phyloP scores from a whole-genome alignment of 2,797 vertebrate species.

The Sebastes reedi region DNA sequence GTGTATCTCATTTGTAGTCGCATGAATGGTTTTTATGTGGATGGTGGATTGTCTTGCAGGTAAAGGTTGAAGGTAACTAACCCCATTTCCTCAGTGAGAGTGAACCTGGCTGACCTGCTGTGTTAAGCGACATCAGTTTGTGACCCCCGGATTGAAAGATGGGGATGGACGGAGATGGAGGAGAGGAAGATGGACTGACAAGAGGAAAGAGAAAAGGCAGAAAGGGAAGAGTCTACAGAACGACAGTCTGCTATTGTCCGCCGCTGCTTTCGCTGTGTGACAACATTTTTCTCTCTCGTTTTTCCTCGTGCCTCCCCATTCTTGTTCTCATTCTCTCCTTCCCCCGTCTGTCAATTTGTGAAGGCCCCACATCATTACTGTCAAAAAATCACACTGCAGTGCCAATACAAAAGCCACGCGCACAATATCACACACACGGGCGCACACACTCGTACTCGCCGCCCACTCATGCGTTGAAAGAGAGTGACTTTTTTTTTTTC shows the following conservation, averaged over 20 bases:
- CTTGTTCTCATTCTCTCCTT: conserved; percentile 51
- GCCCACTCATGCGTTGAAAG: conserved; percentile 61
- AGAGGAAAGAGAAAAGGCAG: not conserved
- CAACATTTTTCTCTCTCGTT: conserved; percentile 23
- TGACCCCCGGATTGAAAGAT: conserved; percentile 27
- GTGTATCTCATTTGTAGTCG: conserved; percentile 40
- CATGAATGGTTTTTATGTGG: conserved; percentile 36
- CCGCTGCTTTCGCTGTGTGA: conserved; percentile 17
- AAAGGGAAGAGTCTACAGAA: conserved; percentile 4
- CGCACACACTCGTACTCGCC: conserved; percentile 39
- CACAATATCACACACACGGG: conserved; percentile 33
- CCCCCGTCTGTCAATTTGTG: conserved; percentile 62
- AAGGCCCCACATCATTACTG: conserved; percentile 67
- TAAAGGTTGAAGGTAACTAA: conserved; percentile 49
- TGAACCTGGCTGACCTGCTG: conserved; percentile 26
- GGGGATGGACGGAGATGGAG: not conserved
- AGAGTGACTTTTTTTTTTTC: conserved; percentile 25
- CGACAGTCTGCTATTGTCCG: conserved; percentile 24
- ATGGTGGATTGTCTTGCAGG: conserved; percentile 22
- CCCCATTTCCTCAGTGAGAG: conserved; percentile 50
- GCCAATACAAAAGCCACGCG: conserved; percentile 53
- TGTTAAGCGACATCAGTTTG: conserved; percentile 37
- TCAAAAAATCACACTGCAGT: conserved; percentile 59
- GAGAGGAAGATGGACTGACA: conserved; percentile 3
- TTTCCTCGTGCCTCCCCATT: conserved; percentile 24